phyloP scores from a whole-genome alignment of 2,888 invertebrate genomes.

The Himalopsyche japonica region DNA sequence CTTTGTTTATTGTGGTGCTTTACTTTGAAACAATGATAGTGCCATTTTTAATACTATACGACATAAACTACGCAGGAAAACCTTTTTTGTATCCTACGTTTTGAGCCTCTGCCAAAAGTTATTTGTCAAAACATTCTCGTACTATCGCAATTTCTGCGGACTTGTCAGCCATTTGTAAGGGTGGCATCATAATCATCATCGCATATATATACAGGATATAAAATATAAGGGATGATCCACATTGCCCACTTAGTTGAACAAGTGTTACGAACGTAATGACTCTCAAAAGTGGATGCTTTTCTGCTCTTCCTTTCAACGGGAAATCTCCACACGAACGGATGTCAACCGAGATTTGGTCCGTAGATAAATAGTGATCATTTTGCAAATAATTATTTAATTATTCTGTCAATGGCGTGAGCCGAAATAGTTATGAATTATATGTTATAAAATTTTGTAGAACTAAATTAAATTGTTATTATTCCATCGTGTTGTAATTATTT shows the following conservation, averaged over 20 bases:
- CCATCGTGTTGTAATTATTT: no score
- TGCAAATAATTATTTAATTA: no score
- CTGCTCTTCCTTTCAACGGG: background rate
- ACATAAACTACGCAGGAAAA: no score
- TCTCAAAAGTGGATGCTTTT: conserved; percentile 6
- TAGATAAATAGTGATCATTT: no score
- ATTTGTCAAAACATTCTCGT: background rate
- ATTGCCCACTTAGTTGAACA: conserved; percentile 37
- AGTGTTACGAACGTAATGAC: conserved; percentile 39
- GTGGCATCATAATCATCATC: background rate
- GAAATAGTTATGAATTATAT: no score
- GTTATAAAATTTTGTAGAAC: no score
- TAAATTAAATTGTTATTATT: no score
- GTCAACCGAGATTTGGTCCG: background rate
- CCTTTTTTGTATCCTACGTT: background rate
- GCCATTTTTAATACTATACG: no score
- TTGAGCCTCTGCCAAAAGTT: background rate
- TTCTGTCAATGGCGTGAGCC: no score
- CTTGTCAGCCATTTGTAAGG: background rate
- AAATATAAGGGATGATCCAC: conserved; percentile 30
- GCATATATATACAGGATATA: background rate
- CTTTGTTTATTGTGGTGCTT: no score
- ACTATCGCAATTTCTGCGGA: background rate
- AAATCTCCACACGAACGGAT: background rate
- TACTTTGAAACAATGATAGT: no score